A percentile compares a stretch with the other conserved stretches of the same genome.
Conservation (phyloP, 1,140 invertebrate genomes). For the Drosophila obscura region DNA sequence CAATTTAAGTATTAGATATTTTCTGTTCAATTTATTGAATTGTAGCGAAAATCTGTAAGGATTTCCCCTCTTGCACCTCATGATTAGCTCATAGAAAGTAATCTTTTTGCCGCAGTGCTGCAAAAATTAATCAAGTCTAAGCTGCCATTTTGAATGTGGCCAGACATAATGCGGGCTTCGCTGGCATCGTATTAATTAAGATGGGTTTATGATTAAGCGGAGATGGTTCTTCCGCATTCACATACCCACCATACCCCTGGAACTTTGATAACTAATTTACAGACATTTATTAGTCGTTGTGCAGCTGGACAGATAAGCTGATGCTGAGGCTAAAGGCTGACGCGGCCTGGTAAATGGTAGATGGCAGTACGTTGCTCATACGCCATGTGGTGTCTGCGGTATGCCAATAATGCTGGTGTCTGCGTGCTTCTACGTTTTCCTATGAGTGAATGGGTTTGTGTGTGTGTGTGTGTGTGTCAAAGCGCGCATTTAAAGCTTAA, state of each 20-base stretch:
- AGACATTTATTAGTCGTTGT: constrained; percentile 75
- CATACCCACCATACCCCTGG: neutral
- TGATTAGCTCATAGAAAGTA: too few relatives aligned
- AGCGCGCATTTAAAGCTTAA: constrained; percentile 63
- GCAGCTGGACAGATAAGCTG: constrained; percentile 66
- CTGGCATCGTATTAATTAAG: constrained; percentile 70
- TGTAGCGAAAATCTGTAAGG: neutral
- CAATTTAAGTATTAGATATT: constrained; percentile 13
- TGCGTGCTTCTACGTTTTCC: constrained; percentile 20
- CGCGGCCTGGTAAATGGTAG: constrained; percentile 23
- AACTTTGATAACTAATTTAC: constrained; percentile 73
- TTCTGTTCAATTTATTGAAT: neutral
- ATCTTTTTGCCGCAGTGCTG: constrained; percentile 8
- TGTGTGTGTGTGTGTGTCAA: constrained; percentile 27
- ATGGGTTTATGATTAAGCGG: constrained; percentile 72
- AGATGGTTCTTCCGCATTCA: constrained; percentile 24
- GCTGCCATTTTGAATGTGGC: constrained; percentile 51
- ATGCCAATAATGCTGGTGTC: constrained; percentile 51
- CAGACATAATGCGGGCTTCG: constrained; percentile 28
- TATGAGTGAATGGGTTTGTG: neutral
- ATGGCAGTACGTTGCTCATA: constrained; percentile 57
- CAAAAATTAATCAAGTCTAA: constrained; percentile 53
- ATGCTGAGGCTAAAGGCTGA: constrained; percentile 20
- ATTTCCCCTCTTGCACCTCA: neutral
- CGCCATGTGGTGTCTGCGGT: constrained; percentile 66